Evolutionary conservation across 2,888 invertebrate species (phyloP), one percentile per base, ranked within the genome.

Genomic region (Tridacna gigas): DNA sequence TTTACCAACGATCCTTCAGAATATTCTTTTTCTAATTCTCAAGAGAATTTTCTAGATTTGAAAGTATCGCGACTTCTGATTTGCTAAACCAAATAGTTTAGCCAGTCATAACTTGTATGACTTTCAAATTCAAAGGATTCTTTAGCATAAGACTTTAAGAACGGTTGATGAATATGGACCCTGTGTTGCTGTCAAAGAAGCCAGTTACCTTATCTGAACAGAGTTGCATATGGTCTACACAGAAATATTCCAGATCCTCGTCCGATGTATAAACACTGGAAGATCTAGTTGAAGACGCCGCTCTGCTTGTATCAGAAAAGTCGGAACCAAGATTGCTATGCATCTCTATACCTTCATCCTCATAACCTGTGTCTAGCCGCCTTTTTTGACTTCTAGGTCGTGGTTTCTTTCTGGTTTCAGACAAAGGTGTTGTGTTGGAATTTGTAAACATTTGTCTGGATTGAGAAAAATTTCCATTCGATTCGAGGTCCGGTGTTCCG

Each of bases 211-310:
- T 74, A n/a, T 45, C 77, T 20, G 84, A 77, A 25, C 80, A 79
- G 0, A 87, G 75, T 60, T 80, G 66, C 84, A 84, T 83, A 48
- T 87, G 87, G 51, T 87, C 87, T 0, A 83, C 84, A 78, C 87
- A 87, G 67, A 81, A 87, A 45, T 71, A 87, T 5, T 84, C 87
- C 20, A 79, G 65, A 2, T 79, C 83, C 13, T 83, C 79, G 25
- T 78, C 80, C 13, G 65, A 63, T 20, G 60, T 26, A 18, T 56
- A 51, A 22, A 61, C 37, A 45, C 63, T 61, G 25, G 77, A 77
- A 3, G 45, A 28, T 18, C 75, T n/a, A 7, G 75, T n/a, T 37
- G 67, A 69, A 22, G 61, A 51, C 15, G 18, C 60, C 22, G 78
- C 71, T 15, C 63, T 48, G 22, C 79, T 81, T n/a, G 51, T 37